Evolutionary conservation across 92 coral and sea anemone genomes (phyloP), one percentile per base, ranked within the genome.

Genomic region (Bergia puertoricense): DNA sequence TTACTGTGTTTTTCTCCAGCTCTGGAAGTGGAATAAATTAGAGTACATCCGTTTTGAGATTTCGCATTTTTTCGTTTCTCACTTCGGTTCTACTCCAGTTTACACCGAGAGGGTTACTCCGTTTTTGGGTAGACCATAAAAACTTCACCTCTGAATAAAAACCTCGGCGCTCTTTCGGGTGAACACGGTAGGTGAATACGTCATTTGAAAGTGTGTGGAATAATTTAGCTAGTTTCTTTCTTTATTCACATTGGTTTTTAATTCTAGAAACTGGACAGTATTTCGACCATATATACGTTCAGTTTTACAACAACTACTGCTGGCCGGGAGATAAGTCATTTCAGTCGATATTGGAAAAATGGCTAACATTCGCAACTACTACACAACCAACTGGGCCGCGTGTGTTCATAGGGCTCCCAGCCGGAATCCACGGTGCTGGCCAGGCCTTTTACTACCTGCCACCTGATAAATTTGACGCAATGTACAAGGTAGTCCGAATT

Each of bases 271-370:
- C 98, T 18, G 98, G 96, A 9, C 90, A 95, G n/a, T 76, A 59
- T 51, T 93, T 95, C 88, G 93, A 95, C 67, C 98, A 95, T 68
- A 86, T 95, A 41, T 95, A 95, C 88, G 83, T 95, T 73, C 96
- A 95, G 79, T 95, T 95, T 85, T 95, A 95, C 90, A 95, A 95
- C 85, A 95, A 95, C 90, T 93, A 91, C 92, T 95, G 98, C 88
- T 95, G 94, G 90, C 94, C 96, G 16, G 98, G 96, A 0, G 94
- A 93, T 67, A 44, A 95, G 6, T 88, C 89, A 94, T 95, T 95
- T 76, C 51, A 74, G 6, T 36, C 86, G 16, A 85, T 88, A 20
- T 41, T 93, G 72, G 68, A 95, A 50, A 72, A 86, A 59, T 95
- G 98, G 98, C 88, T 95, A n/a, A 87, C 69, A 56, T 95, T 95